Base-by-base conservation (phyloP, 2,113 vertebrate genomes). In the Cynoglossus semilaevis region DNA sequence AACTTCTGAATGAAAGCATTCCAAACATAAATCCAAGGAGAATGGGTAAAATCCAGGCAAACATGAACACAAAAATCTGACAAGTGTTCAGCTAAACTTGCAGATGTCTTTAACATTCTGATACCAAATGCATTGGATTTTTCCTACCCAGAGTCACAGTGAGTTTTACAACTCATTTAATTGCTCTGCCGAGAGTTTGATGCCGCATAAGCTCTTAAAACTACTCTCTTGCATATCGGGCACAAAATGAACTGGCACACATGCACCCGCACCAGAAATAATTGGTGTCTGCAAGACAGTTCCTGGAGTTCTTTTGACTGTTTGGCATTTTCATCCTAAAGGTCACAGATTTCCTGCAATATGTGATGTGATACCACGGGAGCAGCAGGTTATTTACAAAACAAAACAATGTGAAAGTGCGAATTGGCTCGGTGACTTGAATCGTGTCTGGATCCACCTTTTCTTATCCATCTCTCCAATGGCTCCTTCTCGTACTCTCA, bases 301-400 rank as follows among this genome's bases (percentile, higher is more conserved):
- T 79, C 43, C 48, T 18, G 14, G 41, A 72, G 41, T 77, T 80
- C n/a, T 65, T 13, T 4, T 68, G 46, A 0, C 63, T 37, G 79
- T 59, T 74, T 80, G 79, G 53, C 73, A 80, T 84, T 85, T 87
- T 68, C 41, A 60, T 79, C 61, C 67, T 67, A 81, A 84, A 87
- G 79, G 77, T 79, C 74, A 79, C 56, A 55, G 37, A 64, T 70
- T 73, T 58, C 64, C 60, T 66, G 18, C 55, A 70, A 64, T 67
- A 62, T 76, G 57, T 54, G 22, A 70, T 67, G 44, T 38, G 52
- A 76, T 65, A 19, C 19, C 60, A 48, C 35, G 53, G 57, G 17
- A 58, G 70, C 34, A 38, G 56, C 37, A 61, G 63, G 58, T 79
- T 64, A 69, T 74, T 77, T 45, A 15, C 40, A 46, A 37, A 51